phyloP scores from a whole-genome alignment of 1,140 invertebrate genomes.

The Drosophila erecta region DNA sequence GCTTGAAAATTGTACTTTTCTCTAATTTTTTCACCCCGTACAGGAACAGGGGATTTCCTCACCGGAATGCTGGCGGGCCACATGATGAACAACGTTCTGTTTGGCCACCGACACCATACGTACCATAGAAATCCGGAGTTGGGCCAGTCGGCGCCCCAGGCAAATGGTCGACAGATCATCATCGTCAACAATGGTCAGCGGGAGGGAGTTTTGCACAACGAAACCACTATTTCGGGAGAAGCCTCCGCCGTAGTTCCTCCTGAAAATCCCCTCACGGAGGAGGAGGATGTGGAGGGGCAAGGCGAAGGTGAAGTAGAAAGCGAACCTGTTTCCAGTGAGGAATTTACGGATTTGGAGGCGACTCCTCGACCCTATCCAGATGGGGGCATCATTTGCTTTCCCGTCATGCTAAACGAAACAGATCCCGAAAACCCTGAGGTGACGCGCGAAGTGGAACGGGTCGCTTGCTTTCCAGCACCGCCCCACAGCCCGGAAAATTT shows the following conservation, averaged over 20 bases:
- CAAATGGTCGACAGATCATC: constrained; percentile 57
- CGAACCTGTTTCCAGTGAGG: constrained; percentile 25
- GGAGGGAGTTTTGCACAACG: constrained; percentile 25
- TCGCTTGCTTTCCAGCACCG: constrained; percentile 75
- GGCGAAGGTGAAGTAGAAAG: constrained; percentile 14
- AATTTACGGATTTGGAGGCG: constrained; percentile 15
- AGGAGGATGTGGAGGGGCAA: constrained; percentile 8
- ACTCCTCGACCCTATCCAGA: constrained; percentile 17
- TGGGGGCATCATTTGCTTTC: constrained; percentile 72
- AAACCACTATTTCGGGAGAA: constrained; percentile 36
- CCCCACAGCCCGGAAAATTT: constrained; percentile 11
- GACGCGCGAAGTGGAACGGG: constrained; percentile 58
- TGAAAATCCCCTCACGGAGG: constrained; percentile 32
- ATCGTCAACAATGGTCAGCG: constrained; percentile 66
- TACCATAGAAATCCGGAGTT: constrained; percentile 50
- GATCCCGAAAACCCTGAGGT: constrained; percentile 54
- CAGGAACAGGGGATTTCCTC: constrained; percentile 56
- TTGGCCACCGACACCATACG: constrained; percentile 52
- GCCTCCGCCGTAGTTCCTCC: constrained; percentile 17
- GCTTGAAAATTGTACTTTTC: neutral
- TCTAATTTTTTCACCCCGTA: neutral
- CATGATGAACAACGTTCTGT: constrained; percentile 59
- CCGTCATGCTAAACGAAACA: constrained; percentile 73
- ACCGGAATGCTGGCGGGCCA: constrained; percentile 64
- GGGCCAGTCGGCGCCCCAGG: constrained; percentile 1